These are phyloP conservation scores for Tenthredo scrophulariae DNA, from an alignment of 2,888 invertebrate species.

Conservation along the genomic window DNA sequence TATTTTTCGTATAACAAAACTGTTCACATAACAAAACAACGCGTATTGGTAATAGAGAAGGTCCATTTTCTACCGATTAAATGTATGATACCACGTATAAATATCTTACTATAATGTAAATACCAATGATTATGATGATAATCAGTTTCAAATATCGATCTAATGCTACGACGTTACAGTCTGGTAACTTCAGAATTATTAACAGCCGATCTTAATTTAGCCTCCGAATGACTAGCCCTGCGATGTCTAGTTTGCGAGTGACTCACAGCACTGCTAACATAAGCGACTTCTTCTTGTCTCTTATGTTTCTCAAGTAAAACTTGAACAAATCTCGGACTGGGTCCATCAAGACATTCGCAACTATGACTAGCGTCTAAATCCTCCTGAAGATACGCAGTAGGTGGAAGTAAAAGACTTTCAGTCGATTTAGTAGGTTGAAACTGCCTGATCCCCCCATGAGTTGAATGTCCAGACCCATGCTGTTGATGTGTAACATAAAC, in stretches of 20 bases:
- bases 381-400: constrained; percentile 82
- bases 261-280: constrained; percentile 60
- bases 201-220: constrained; percentile 67
- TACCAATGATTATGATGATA: neutral
- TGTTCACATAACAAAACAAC: neutral
- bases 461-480: constrained; percentile 71
- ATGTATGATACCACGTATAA: neutral
- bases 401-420: constrained; percentile 87
- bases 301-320: constrained; percentile 73
- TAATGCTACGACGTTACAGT: constrained; percentile 27
- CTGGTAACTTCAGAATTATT: constrained; percentile 68
- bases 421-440: constrained; percentile 89
- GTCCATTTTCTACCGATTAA: neutral
- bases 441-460: constrained; percentile 79
- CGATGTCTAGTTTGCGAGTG: constrained; percentile 75
- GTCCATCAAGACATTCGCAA: constrained; percentile 85
- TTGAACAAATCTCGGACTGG: constrained; percentile 65
- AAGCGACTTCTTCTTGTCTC: constrained; percentile 62
- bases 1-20: constrained; percentile 22
- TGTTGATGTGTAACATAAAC: constrained; percentile 31
- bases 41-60: neutral
- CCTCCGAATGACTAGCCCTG: constrained; percentile 72
- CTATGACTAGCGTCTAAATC: constrained; percentile 85
- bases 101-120: constrained; percentile 11
- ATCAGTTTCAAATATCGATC: neutral